Evolutionary conservation across 2,113 vertebrate genomes (phyloP), one percentile per base, ranked within the genome.

Genomic region (Nothocercus nigrocapillus): DNA sequence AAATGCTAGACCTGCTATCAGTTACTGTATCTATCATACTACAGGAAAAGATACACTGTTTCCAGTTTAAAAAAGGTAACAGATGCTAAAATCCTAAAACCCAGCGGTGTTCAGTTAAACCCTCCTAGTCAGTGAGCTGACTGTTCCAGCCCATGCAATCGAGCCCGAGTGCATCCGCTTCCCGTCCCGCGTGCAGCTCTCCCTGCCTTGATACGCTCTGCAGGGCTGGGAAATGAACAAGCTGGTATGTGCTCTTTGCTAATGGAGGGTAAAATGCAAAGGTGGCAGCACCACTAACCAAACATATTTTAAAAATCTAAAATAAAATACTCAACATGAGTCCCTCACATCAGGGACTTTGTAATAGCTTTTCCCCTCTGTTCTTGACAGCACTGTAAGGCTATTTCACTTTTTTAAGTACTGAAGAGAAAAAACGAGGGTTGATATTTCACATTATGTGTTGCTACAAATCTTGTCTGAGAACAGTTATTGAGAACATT

Each of bases 141-240:
- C 44, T 44, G 34, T 32, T 66, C 30, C 58, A 70, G 21, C 40
- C 38, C 72, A 53, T 11, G 30, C 49, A 90, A 49, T 53, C 38
- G 44, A 58, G 47, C 16, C 16, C 30, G 28, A 18, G 28, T 0
- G 0, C 9, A 66, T 30, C 18, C 73, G 17, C 54, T 80, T 18
- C 13, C 9, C 27, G 64, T n/a, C 38, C 34, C 2, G 0, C 61
- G 36, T 2, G 7, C 0, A 36, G 16, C 38, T 76, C 63, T 80
- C 49, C 67, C 61, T 21, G 18, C 30, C 28, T 51, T 38, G 38
- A 79, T 34, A 75, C 0, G 4, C 7, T 51, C 12, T 13, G 10
- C 5, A 44, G 40, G 64, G 25, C 0, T 61, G 28, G 28, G 20
- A 93, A 49, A 40, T 53, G 90, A 17, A 53, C 68, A 86, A 62